Base-by-base conservation (phyloP, 2,888 invertebrate genomes). In the Ganaspis brasiliensis region DNA sequence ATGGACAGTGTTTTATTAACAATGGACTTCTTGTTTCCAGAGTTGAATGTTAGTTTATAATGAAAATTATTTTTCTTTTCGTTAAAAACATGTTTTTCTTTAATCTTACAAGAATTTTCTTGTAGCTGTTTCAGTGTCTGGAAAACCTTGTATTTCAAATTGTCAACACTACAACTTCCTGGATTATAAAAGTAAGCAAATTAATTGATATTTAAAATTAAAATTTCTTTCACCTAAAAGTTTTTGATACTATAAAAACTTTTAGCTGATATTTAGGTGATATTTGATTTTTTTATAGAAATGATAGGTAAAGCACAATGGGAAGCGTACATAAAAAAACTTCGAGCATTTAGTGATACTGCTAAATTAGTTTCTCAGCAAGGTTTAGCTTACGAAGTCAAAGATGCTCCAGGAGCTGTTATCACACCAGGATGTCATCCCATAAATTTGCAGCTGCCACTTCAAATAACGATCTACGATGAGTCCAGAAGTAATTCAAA, bases 11-110 rank as follows among this genome's bases (percentile, higher is more conserved):
- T 87, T 94, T 94, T 84, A 95, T 97, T 85, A 96, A 97, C 89
- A 96, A 96, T 90, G 95, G 95, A 85, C 92, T 97, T 85, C 94
- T 95, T 85, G 93, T 97, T 79, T 93, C 95, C 75, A 94, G 96
- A 89, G 94, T 97, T 90, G 95, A 96, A 93, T 96, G 96, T 97
- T 92, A 93, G 95, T 93, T 49, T 67, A n/a, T n/a, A n/a, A n/a
- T n/a, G n/a, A n/a, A n/a, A n/a, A n/a, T 63, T 61, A 40, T 77
- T 77, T 71, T 73, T 61, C 37, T 75, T 63, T 73, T 12, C 31
- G 16, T 37, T 21, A 67, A 63, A 72, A 21, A 0, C 70, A 21
- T 40, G 63, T 73, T 75, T 24, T 67, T 57, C 49, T 59, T 8
- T 72, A 6, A 40, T 52, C 16, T 75, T 26, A 55, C 19, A 52